Evolutionary conservation across 2,888 invertebrate genomes (phyloP), one percentile per base, ranked within the genome.

Genomic region (Hemaris fuciformis): DNA sequence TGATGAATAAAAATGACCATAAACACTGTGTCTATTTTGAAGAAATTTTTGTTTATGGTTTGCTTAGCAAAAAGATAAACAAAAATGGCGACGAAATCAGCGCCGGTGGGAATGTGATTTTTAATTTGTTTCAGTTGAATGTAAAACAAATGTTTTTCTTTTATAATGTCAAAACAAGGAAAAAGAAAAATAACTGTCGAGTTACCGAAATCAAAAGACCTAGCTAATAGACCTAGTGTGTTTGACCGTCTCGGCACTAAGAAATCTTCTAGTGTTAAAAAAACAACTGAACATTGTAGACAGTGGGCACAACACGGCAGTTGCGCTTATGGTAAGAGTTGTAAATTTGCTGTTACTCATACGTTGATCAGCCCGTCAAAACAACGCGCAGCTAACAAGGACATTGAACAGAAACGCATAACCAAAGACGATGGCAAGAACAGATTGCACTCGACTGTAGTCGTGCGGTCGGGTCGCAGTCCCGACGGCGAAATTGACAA

Each of bases 181-280:
- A 95, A 95, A 93, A 94, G 95, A 88, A 96, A 95, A 94, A 95
- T 95, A 88, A 95, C 95, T 85, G 95, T 95, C 86, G 95, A 95
- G 89, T 93, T 95, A 88, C 94, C 94, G 83, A 95, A 95, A 93
- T 93, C 93, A 84, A 95, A 95, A 92, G 94, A 94, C 82, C 88
- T 94, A 75, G 85, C 94, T 84, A 89, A 89, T 80, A 94, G 96
- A 87, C 96, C 96, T 71, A 96, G 96, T 93, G 96, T 97, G 73
- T 97, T 97, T 90, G 96, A 96, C 89, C 94, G 96, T 76, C 94
- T 96, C 79, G 96, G 96, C 73, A 96, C 96, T 48, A 96, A 96
- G 89, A 95, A 96, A 80, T 91, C 92, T 66, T 87, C 93, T 31
- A 87, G 85, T 79, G 83, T 83, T 71, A 93, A 93, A 83, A 93